Percentiles rank a stretch among this genome's conserved stretches.
phyloP scores from a whole-genome alignment of 1,140 invertebrate genomes.

The Drosophila littoralis region DNA sequence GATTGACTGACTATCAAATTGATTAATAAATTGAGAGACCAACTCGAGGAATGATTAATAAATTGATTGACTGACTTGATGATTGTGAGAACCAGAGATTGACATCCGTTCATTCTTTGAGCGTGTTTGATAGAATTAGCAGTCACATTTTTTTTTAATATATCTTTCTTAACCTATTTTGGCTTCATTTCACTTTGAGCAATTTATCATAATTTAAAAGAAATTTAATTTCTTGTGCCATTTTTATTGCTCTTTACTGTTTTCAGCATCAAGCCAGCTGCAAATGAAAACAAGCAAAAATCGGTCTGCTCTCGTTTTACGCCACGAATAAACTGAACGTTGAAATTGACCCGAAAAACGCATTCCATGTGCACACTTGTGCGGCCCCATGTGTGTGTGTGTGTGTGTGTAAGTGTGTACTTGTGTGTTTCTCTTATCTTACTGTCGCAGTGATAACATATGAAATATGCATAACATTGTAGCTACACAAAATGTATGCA shows the following conservation, averaged over 20 bases:
- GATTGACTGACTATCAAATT: background rate
- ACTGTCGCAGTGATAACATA: slow-evolving; percentile 1
- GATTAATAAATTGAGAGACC: no score
- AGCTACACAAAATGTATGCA: slow-evolving; percentile 2
- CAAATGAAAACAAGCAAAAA: no score
- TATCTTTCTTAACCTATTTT: background rate
- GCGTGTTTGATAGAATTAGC: background rate
- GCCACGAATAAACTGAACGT: background rate
- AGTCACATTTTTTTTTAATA: slow-evolving; percentile 4
- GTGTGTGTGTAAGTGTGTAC: background rate
- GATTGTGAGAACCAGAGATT: no score
- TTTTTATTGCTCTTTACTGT: background rate
- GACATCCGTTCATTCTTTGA: no score
- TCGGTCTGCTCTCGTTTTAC: no score
- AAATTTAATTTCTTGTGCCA: background rate
- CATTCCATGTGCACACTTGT: slow-evolving; percentile 1
- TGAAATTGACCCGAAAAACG: slow-evolving; percentile 2
- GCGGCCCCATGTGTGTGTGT: background rate
- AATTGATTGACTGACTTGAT: background rate
- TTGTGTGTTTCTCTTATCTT: slow-evolving; percentile 5
- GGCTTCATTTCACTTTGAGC: background rate
- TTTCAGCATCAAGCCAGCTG: slow-evolving; percentile 1
- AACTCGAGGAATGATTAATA: background rate
- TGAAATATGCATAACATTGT: slow-evolving; percentile 11
- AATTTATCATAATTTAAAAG: slow-evolving; percentile 34